Percentiles rank a stretch among this genome's conserved stretches.
These are phyloP conservation scores for Schizothorax lantsangensis DNA, from an alignment of 2,797 vertebrate species.

Conservation along the genomic window DNA sequence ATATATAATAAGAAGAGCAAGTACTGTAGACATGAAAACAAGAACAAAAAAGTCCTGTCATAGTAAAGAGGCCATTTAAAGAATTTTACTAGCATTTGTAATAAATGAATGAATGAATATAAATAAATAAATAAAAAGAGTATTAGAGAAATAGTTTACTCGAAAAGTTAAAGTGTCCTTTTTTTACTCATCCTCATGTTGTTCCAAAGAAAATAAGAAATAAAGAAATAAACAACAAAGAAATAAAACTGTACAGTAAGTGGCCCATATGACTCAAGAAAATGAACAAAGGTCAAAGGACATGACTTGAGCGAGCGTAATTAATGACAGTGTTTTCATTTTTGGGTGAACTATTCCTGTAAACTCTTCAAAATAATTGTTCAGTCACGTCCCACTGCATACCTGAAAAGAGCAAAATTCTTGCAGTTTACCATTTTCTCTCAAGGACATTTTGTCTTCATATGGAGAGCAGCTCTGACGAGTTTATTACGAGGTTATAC, in stretches of 20 bases:
- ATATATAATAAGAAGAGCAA: slow-evolving; percentile 2
- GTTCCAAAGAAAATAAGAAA: neutral
- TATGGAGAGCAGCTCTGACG: slow-evolving; percentile 9
- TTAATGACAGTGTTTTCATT: neutral
- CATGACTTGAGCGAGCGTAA: neutral
- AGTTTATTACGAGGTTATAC: neutral
- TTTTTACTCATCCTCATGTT: neutral
- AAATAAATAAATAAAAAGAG: neutral
- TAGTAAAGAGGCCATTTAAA: neutral
- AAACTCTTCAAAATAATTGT: neutral
- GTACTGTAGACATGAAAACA: neutral
- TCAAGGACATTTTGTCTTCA: neutral
- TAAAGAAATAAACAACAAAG: neutral
- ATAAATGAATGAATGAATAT: neutral
- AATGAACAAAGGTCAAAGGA: neutral
- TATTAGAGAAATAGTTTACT: neutral
- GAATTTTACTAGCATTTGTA: neutral
- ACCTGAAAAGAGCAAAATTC: slow-evolving; percentile 4
- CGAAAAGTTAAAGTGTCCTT: neutral
- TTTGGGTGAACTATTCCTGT: neutral
- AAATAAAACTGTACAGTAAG: neutral
- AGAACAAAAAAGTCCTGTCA: neutral
- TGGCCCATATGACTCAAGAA: neutral
- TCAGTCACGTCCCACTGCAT: neutral
- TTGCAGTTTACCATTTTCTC: neutral